phyloP scores from a whole-genome alignment of 2,113 vertebrate genomes.

The Pedionomus torquatus region DNA sequence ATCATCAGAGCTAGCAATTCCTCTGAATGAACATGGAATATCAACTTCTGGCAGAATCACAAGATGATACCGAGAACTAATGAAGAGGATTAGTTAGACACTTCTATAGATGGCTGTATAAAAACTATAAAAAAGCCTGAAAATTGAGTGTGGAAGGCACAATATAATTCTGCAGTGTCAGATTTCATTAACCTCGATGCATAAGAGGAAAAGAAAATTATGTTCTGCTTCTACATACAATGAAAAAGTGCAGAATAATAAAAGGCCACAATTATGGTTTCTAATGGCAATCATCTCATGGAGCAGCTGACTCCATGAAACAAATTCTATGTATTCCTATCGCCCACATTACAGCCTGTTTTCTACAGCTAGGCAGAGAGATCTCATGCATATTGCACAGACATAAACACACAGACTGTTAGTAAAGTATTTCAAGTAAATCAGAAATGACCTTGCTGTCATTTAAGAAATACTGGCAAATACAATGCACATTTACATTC shows the following conservation, averaged over 20 bases:
- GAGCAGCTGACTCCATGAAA: background rate
- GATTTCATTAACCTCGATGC: background rate
- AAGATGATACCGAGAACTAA: background rate
- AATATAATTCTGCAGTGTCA: background rate
- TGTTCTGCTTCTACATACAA: background rate
- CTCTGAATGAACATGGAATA: background rate
- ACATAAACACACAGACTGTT: background rate
- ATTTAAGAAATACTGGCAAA: background rate
- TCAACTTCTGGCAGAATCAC: background rate
- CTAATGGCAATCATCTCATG: background rate
- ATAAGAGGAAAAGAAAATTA: background rate
- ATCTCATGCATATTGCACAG: background rate
- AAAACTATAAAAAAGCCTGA: background rate
- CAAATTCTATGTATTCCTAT: background rate
- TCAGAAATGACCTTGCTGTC: conserved; percentile 35
- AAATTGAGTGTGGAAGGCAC: background rate
- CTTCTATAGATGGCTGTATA: background rate
- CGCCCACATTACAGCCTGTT: background rate
- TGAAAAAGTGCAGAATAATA: background rate
- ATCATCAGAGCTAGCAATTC: background rate
- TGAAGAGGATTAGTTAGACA: background rate
- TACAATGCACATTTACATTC: conserved; percentile 1
- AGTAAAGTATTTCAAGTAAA: background rate
- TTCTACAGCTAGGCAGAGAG: background rate
- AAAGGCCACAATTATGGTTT: background rate